Percentiles rank a stretch among this genome's conserved stretches.
These are phyloP conservation scores for Plumapathes pennacea DNA, from an alignment of 92 coral and sea anemone genomes.

Conservation along the genomic window DNA sequence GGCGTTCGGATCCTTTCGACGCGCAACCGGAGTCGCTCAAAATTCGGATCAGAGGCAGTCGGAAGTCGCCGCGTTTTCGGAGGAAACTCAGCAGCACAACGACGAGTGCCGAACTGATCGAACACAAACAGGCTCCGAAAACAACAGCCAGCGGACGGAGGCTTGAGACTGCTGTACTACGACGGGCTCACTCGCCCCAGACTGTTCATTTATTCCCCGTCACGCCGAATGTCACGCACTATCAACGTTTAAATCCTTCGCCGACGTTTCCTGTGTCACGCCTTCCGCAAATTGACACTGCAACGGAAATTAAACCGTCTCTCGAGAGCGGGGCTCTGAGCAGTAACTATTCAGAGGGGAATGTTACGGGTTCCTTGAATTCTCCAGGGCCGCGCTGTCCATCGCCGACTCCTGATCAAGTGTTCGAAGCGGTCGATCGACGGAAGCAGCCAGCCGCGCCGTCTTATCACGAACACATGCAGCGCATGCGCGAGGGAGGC, in stretches of 20 bases:
- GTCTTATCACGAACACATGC: conserved; percentile 97
- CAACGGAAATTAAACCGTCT: conserved; percentile 57
- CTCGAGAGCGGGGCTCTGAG: conserved; percentile 56
- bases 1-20: conserved; percentile 86
- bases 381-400: conserved; percentile 67
- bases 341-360: conserved; percentile 56
- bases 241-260: conserved; percentile 61
- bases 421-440: conserved; percentile 90
- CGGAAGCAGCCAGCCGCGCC: conserved; percentile 99
- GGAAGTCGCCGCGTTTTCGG: conserved; percentile 67
- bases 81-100: conserved; percentile 90
- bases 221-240: conserved; percentile 55
- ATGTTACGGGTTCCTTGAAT: conserved; percentile 42
- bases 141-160: conserved; percentile 77
- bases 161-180: conserved; percentile 85
- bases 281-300: too few relatives aligned
- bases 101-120: conserved; percentile 96
- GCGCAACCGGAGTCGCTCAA: conserved; percentile 68
- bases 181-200: conserved; percentile 82
- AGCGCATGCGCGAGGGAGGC: conserved; percentile 59
- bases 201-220: conserved; percentile 83
- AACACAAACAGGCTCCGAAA: conserved; percentile 69
- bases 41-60: conserved; percentile 65
- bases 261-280: conserved; percentile 61
- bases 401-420: conserved; percentile 92